Evolutionary conservation across 2,888 invertebrate genomes (phyloP), one percentile per base, ranked within the genome.

Genomic region (Geotrupes spiniger): DNA sequence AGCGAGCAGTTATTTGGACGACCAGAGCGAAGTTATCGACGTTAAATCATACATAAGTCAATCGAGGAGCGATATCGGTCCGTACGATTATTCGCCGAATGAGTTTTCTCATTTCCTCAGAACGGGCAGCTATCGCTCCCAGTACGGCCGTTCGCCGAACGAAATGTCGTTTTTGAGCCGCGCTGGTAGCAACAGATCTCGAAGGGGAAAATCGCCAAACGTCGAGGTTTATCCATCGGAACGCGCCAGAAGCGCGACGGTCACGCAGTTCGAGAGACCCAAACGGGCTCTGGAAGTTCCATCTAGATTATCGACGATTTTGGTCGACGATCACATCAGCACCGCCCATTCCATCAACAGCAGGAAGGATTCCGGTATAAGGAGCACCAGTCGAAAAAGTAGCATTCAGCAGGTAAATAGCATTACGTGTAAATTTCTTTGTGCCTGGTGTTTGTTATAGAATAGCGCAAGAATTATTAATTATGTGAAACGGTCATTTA

Each of bases 361-460:
- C 60, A 80, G 92, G 47, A 92, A 92, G 72, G 92, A 92, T 71
- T 92, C 91, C 1, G 92, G 92, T 8, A 92, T 92, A 49, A 80
- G 87, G 60, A 91, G 91, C 69, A 89, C 87, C 46, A 91, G 91
- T 60, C 78, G 91, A 2, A 78, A 91, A 49, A 90, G 90, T 61
- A 91, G 91, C 66, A 89, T 91, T 67, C 89, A 90, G 82, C 49
- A 45, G 45, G 89, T 90, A 59, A 52, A 52, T 51, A n/a, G n/a
- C 26, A 14, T 26, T 41, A 29, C 16, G 27, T 28, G 8, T 40
- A 4, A 21, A 16, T 36, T 26, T 25, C 2, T 25, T 44, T 38
- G 21, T 21, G 6, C n/a, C n/a, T n/a, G 6, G 21, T 21, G 21
- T 21, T 21, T 21, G 3, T 3, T 21, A 4, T 21, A 21, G 21